Base-by-base conservation (phyloP, 30 jellyfish, hydroid and myxozoan genomes). In the Aurelia aurita region DNA sequence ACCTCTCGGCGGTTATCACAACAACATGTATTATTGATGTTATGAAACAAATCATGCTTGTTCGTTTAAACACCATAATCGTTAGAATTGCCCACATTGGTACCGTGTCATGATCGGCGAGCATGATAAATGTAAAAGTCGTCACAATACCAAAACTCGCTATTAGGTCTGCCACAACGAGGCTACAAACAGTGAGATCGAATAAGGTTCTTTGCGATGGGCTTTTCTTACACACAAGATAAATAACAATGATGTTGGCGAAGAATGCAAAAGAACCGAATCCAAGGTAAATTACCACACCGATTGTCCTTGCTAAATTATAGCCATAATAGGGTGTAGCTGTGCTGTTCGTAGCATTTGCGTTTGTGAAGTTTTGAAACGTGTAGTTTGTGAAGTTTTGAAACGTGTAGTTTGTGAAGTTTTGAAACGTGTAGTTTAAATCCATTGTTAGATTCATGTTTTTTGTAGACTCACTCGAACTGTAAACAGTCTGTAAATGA, bases 101-200 rank as follows among this genome's bases (percentile, higher is more conserved):
- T 9, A 12, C 69, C 20, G 69, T 29, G 29, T 59, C 45, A 51
- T 46, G 23, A n/a, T 25, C 23, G 15, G 54, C 53, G 2, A 19
- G 63, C 31, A 26, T 45, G 47, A 65, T 3, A 25, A 39, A 39
- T 6, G 70, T 9, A 16, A 60, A 63, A 46, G n/a, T 49, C 15
- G 82, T 58, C 74, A 80, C 44, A 59, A 80, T 63, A 1, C 53
- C 64, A 9, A 64, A 12, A 22, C 82, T 53, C 21, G 74, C 68
- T 1, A 46, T 3, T 31, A 80, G 53, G 49, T 80, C 83, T 18
- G 90, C 82, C 19, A 65, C 7, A 13, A 66, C 90, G 28, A 80
- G 82, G 63, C 90, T 80, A 14, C 74, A 80, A 15, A 80, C 79
- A 21, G 90, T 80, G 44, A 80, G 26, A 39, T 80, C 90, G 49